A percentile compares a stretch with the other conserved stretches of the same genome.
These are phyloP conservation scores for Habroteleia sp. DNA, from an alignment of 2,888 invertebrate species.

Conservation along the genomic window DNA sequence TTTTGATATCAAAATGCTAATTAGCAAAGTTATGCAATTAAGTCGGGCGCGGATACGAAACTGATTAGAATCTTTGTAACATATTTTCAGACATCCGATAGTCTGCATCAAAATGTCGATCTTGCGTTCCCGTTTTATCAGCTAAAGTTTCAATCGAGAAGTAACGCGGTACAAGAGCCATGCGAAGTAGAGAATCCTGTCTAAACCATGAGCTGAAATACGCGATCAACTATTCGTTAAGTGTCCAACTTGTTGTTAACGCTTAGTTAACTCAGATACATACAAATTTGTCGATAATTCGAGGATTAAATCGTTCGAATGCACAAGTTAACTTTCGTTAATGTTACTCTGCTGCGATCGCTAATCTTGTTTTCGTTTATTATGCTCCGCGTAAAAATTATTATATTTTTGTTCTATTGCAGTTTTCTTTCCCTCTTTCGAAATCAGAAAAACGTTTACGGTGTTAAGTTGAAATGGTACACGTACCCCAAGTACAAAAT, in stretches of 20 bases:
- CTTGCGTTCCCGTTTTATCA: slow-evolving; percentile 51
- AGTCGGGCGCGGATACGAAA: slow-evolving; percentile 19
- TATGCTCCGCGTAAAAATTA: not conserved
- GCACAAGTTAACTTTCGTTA: slow-evolving; percentile 10
- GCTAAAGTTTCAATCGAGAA: slow-evolving; percentile 49
- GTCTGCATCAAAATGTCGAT: slow-evolving; percentile 52
- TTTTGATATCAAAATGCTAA: slow-evolving; percentile 40
- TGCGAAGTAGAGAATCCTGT: slow-evolving; percentile 33
- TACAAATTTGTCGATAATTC: slow-evolving; percentile 40
- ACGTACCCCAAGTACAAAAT: no score
- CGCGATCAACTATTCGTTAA: slow-evolving; percentile 41
- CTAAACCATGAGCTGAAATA: slow-evolving; percentile 35
- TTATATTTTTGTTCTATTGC: not conserved
- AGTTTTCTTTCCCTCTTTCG: no score
- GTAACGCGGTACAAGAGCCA: slow-evolving; percentile 35
- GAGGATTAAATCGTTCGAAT: slow-evolving; percentile 17
- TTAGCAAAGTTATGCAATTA: slow-evolving; percentile 49
- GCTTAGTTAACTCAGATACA: slow-evolving; percentile 49
- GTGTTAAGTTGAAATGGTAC: no score
- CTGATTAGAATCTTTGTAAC: slow-evolving; percentile 50
- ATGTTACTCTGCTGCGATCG: no score
- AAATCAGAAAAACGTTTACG: no score
- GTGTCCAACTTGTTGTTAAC: slow-evolving; percentile 46
- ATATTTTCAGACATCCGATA: slow-evolving; percentile 42
- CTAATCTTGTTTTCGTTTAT: no score